These are phyloP conservation scores for Sycophila texana DNA, from an alignment of 2,888 invertebrate genomes.

Conservation along the genomic window DNA sequence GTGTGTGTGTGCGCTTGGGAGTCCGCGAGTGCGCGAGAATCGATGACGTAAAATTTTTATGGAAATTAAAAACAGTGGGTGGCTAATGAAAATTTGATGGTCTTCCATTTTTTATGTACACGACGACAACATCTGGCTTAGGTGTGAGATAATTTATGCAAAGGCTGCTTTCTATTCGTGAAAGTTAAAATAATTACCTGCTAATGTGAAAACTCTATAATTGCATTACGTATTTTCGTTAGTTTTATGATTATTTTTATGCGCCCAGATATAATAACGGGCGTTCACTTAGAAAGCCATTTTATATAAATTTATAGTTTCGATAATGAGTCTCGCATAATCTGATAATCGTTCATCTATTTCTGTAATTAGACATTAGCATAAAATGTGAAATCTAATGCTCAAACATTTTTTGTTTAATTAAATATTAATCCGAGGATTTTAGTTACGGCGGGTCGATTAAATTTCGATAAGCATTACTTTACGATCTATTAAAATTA, in stretches of 20 bases:
- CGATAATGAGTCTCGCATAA: too few relatives aligned
- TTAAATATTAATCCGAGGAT: slow-evolving; percentile 35
- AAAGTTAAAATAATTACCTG: slow-evolving; percentile 10
- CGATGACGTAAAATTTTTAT: slow-evolving; percentile 42
- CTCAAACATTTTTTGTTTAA: not conserved
- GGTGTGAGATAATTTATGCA: slow-evolving; percentile 34
- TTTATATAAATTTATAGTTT: too few relatives aligned
- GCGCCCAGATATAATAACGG: too few relatives aligned
- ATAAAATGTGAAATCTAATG: slow-evolving; percentile 22
- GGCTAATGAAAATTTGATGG: slow-evolving; percentile 40
- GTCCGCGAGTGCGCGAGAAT: not conserved
- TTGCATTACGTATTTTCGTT: slow-evolving; percentile 10
- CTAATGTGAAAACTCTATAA: slow-evolving; percentile 1
- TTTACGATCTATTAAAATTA: slow-evolving; percentile 36
- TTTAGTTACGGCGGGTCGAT: slow-evolving; percentile 23
- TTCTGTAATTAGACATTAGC: slow-evolving; percentile 24
- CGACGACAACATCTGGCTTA: slow-evolving; percentile 3
- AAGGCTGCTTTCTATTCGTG: slow-evolving; percentile 25
- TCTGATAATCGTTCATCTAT: not conserved
- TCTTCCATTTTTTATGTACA: not conserved
- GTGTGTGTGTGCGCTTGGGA: not conserved
- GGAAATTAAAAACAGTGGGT: slow-evolving; percentile 44
- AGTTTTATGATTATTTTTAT: too few relatives aligned
- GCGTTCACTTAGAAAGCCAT: too few relatives aligned
- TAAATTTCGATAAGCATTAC: slow-evolving; percentile 49